Percentiles rank a stretch among this genome's conserved stretches.
These are phyloP conservation scores for Pseudopipra pipra DNA, from an alignment of 2,113 vertebrate genomes.

Conservation along the genomic window DNA sequence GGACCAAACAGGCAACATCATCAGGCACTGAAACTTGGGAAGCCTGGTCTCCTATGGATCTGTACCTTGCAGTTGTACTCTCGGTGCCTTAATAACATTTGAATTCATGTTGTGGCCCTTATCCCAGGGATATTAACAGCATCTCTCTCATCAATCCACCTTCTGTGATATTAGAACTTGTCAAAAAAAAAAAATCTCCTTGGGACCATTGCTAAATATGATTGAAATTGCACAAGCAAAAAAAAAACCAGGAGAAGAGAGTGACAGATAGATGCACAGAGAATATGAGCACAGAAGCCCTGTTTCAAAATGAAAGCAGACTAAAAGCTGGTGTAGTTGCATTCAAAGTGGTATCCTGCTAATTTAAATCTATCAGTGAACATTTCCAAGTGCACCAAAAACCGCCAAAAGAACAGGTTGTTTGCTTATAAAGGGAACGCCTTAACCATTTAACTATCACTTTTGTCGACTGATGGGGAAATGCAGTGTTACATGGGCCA, in stretches of 20 bases:
- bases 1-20: neutral
- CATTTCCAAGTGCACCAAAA: slow-evolving; percentile 52
- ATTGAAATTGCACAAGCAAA: slow-evolving; percentile 10
- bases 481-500: slow-evolving; percentile 48
- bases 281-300: slow-evolving; percentile 39
- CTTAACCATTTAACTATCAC: slow-evolving; percentile 58
- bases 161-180: slow-evolving; percentile 22
- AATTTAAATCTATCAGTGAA: slow-evolving; percentile 53
- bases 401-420: slow-evolving; percentile 49
- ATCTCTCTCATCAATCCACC: neutral
- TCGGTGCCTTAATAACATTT: neutral
- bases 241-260: slow-evolving; percentile 10
- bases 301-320: slow-evolving; percentile 10
- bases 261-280: slow-evolving; percentile 31
- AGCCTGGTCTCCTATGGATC: neutral
- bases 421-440: slow-evolving; percentile 40
- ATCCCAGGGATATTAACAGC: slow-evolving; percentile 1
- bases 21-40: neutral
- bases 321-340: slow-evolving; percentile 42
- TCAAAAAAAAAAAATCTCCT: slow-evolving; percentile 18
- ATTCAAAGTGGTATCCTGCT: slow-evolving; percentile 27
- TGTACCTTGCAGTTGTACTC: neutral
- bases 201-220: slow-evolving; percentile 31
- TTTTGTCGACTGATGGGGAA: slow-evolving; percentile 23
- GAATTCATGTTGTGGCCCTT: neutral